These are phyloP conservation scores for Ypsolopha scabrella DNA, from an alignment of 2,888 invertebrate genomes.

Conservation along the genomic window DNA sequence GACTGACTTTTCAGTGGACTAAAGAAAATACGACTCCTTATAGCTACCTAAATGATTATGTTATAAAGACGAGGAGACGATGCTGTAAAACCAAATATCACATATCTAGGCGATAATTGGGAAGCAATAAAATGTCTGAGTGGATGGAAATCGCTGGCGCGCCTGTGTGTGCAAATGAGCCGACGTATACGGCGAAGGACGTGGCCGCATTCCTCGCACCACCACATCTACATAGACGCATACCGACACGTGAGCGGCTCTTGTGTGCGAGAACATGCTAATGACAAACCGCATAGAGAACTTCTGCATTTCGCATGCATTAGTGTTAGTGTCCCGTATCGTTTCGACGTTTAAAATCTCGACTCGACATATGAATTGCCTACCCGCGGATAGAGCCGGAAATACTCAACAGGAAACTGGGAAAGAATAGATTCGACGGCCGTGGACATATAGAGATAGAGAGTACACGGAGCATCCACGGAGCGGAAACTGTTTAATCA, in stretches of 20 bases:
- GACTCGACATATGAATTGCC: slow-evolving; percentile 1
- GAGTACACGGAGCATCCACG: slow-evolving; percentile 26
- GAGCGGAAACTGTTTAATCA: slow-evolving; percentile 56
- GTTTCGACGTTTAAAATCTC: slow-evolving; percentile 19
- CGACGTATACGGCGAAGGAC: slow-evolving; percentile 60
- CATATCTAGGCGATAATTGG: slow-evolving; percentile 45
- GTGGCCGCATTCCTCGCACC: slow-evolving; percentile 64
- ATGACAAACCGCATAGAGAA: slow-evolving; percentile 42
- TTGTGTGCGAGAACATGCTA: slow-evolving; percentile 23
- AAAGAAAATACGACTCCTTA: no score
- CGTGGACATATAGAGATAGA: slow-evolving; percentile 19
- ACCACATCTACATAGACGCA: slow-evolving; percentile 50
- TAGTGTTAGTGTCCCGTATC: slow-evolving; percentile 35
- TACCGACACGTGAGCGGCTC: slow-evolving; percentile 39
- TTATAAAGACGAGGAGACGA: no score
- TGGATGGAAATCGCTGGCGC: slow-evolving; percentile 32
- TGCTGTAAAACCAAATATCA: slow-evolving; percentile 13
- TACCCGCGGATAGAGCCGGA: background rate
- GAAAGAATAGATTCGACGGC: slow-evolving; percentile 3
- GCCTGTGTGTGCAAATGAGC: slow-evolving; percentile 63
- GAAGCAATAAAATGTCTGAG: slow-evolving; percentile 47
- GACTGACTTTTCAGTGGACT: background rate
- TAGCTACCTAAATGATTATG: no score
- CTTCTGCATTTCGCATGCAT: slow-evolving; percentile 35
- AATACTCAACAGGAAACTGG: background rate